Conservation (phyloP, 2,888 invertebrate genomes). For the Ischnus inquisitorius region DNA sequence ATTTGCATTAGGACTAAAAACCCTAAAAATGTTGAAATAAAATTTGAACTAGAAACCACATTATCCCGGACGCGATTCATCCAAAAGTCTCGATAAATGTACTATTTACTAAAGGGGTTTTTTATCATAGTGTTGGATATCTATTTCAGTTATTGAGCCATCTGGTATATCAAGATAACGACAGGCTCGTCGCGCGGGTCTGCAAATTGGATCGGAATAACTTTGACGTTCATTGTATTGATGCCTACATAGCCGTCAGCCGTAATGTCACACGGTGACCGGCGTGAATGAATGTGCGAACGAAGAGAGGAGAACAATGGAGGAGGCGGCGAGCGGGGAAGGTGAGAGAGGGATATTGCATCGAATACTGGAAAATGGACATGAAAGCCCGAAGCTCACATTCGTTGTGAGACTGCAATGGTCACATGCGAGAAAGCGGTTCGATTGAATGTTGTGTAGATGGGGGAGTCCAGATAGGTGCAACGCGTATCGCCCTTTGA, state of each 20-base stretch:
- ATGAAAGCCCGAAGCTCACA: slow-evolving; percentile 12
- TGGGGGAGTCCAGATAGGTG: slow-evolving; percentile 1
- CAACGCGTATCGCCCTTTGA: slow-evolving; percentile 58
- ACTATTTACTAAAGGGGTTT: too few relatives aligned
- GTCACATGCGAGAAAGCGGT: slow-evolving; percentile 15
- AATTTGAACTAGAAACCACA: too few relatives aligned
- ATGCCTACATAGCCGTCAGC: not conserved
- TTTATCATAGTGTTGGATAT: not conserved
- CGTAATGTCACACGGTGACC: not conserved
- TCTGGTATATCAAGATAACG: not conserved
- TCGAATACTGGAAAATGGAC: slow-evolving; percentile 24
- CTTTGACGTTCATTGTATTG: not conserved
- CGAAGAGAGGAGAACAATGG: slow-evolving; percentile 14
- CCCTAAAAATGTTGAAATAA: too few relatives aligned
- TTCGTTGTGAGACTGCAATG: not conserved
- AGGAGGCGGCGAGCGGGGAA: not conserved
- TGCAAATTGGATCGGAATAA: not conserved
- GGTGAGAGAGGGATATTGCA: not conserved
- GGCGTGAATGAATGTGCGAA: slow-evolving; percentile 21
- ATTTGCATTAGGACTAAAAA: too few relatives aligned
- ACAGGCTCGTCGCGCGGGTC: not conserved
- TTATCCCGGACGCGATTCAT: too few relatives aligned
- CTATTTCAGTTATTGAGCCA: not conserved
- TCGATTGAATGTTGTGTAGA: not conserved
- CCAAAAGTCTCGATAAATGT: too few relatives aligned